Evolutionary conservation across 2,888 invertebrate genomes (phyloP).

Genomic region (Andrena bicolor): DNA sequence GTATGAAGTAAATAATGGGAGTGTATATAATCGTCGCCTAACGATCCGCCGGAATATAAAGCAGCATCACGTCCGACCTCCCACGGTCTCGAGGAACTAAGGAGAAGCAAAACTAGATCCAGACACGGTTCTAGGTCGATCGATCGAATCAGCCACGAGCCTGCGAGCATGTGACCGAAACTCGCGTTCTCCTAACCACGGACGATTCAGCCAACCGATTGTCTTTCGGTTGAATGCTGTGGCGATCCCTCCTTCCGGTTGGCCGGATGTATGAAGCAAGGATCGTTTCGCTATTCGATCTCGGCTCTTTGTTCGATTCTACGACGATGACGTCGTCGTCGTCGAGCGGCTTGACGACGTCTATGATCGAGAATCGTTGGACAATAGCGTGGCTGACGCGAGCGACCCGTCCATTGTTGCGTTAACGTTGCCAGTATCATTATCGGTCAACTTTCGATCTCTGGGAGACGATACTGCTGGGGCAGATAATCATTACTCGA

Average conservation of each 20-base stretch:
- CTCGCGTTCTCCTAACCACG: slow-evolving; percentile 71
- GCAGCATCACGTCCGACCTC: neutral
- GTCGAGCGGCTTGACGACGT: slow-evolving; percentile 19
- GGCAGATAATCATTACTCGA: slow-evolving; percentile 1
- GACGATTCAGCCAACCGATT: slow-evolving; percentile 77
- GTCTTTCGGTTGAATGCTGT: slow-evolving; percentile 76
- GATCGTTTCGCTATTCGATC: slow-evolving; percentile 69
- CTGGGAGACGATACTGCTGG: slow-evolving; percentile 20
- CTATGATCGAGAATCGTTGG: slow-evolving; percentile 38
- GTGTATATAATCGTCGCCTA: neutral
- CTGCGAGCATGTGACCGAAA: slow-evolving; percentile 53
- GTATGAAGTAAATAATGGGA: neutral
- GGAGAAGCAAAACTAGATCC: slow-evolving; percentile 4
- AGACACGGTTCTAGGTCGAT: slow-evolving; percentile 57
- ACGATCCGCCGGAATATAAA: slow-evolving; percentile 2
- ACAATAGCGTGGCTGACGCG: slow-evolving; percentile 62
- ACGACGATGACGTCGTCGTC: slow-evolving; percentile 44
- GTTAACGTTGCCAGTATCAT: slow-evolving; percentile 58
- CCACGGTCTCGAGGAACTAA: neutral
- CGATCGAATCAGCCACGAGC: slow-evolving; percentile 65
- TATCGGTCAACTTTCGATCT: slow-evolving; percentile 42
- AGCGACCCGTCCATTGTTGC: slow-evolving; percentile 46
- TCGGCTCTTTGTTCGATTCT: slow-evolving; percentile 58
- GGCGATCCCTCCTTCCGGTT: slow-evolving; percentile 51
- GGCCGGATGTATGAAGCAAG: slow-evolving; percentile 56